A percentile compares a stretch with the other conserved stretches of the same genome.
These are phyloP conservation scores for Basileuterus tristriatus DNA, from an alignment of 2,797 vertebrate species.

Conservation along the genomic window DNA sequence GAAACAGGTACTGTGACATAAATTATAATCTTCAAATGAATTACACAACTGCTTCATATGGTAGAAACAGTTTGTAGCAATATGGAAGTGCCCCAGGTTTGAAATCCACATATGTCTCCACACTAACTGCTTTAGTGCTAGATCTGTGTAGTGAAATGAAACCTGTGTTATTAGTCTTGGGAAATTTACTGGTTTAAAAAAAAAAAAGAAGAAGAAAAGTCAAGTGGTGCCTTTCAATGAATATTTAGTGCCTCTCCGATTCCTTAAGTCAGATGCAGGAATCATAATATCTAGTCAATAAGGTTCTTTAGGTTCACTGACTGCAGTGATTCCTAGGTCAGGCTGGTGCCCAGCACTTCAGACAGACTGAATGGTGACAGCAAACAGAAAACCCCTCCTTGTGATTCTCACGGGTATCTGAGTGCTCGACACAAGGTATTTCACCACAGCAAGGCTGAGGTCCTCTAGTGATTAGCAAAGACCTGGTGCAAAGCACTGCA, in stretches of 20 bases:
- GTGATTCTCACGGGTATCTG: background rate
- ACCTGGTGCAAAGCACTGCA: background rate
- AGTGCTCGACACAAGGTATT: background rate
- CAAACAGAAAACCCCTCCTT: background rate
- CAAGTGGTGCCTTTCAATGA: background rate
- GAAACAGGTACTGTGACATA: background rate
- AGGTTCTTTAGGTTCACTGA: background rate
- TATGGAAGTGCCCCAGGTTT: background rate
- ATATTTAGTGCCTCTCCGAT: background rate
- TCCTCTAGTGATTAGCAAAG: background rate
- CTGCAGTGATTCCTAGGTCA: background rate
- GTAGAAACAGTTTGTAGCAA: background rate
- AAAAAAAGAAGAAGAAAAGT: background rate
- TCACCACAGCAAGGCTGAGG: background rate
- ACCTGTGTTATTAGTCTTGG: background rate
- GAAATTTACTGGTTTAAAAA: background rate
- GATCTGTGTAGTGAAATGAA: background rate
- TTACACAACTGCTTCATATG: background rate
- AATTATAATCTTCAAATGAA: background rate
- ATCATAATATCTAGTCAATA: background rate
- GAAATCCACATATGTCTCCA: background rate
- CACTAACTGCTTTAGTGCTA: background rate
- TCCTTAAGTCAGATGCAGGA: background rate
- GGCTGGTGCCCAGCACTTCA: background rate
- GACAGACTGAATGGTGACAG: background rate